Percentiles rank a stretch among this genome's conserved stretches.
Evolutionary conservation across 2,113 vertebrate species (phyloP).

Genomic region (Hippocampus zosterae): DNA sequence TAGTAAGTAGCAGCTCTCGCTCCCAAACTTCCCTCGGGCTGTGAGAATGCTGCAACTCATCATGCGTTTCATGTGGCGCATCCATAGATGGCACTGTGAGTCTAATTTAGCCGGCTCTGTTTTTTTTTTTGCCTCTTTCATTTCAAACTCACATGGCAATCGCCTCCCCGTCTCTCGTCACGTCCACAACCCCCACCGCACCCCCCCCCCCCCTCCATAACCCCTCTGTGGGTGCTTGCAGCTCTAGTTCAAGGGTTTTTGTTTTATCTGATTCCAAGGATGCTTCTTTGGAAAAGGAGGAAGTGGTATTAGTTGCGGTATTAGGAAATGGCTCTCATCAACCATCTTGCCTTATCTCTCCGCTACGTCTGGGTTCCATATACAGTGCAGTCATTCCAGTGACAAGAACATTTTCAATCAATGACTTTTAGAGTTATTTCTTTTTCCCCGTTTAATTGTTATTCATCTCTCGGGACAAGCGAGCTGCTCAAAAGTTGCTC

Average conservation of each 20-base stretch:
- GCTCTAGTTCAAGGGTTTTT: slow-evolving; percentile 25
- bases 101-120: slow-evolving; percentile 50
- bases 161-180: background rate
- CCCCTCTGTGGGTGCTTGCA: slow-evolving; percentile 16
- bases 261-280: slow-evolving; percentile 22
- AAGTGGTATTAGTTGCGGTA: slow-evolving; percentile 32
- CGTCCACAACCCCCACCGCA: background rate
- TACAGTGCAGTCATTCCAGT: slow-evolving; percentile 38
- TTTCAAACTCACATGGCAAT: slow-evolving; percentile 24
- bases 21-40: background rate
- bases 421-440: slow-evolving; percentile 18
- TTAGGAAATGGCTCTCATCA: slow-evolving; percentile 39
- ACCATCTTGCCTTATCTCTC: slow-evolving; percentile 39
- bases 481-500: slow-evolving; percentile 30
- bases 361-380: slow-evolving; percentile 52
- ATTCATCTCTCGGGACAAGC: background rate
- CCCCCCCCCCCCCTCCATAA: slow-evolving; percentile 4
- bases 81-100: slow-evolving; percentile 74
- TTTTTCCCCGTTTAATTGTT: slow-evolving; percentile 14
- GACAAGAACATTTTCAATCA: slow-evolving; percentile 29
- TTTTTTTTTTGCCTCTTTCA: slow-evolving; percentile 15
- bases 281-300: slow-evolving; percentile 14
- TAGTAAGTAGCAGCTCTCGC: background rate
- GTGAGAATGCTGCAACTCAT: slow-evolving; percentile 2
- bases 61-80: slow-evolving; percentile 58